Percentiles rank a stretch among this genome's conserved stretches.
phyloP scores from a whole-genome alignment of 92 coral and sea anemone species.

The Heliopora coerulea region DNA sequence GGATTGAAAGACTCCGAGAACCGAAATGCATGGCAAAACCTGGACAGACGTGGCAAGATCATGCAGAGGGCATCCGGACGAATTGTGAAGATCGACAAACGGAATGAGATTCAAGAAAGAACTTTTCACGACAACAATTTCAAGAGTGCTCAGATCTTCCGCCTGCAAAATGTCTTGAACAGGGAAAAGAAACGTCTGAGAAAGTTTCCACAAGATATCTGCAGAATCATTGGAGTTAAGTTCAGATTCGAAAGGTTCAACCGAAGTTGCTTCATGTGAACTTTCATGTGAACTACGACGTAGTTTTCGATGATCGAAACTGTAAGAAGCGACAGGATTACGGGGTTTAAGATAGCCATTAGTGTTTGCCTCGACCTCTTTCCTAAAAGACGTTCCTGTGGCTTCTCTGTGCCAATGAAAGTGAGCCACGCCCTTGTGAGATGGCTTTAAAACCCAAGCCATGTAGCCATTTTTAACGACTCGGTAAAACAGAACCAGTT shows the following conservation, averaged over 20 bases:
- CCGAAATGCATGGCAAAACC: slow-evolving; percentile 32
- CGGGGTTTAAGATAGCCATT: slow-evolving; percentile 10
- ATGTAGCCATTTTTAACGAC: slow-evolving; percentile 29
- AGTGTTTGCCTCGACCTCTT: neutral
- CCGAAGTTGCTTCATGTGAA: neutral
- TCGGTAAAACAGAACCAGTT: slow-evolving; percentile 29
- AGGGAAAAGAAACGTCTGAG: slow-evolving; percentile 17
- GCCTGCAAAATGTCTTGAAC: slow-evolving; percentile 13
- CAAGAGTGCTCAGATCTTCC: neutral
- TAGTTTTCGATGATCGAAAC: slow-evolving; percentile 27
- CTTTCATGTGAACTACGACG: neutral
- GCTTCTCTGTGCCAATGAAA: slow-evolving; percentile 21
- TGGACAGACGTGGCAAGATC: slow-evolving; percentile 6
- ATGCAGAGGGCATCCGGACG: slow-evolving; percentile 6
- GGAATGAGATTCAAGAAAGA: slow-evolving; percentile 28
- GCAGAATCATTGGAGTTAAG: neutral
- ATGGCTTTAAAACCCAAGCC: slow-evolving; percentile 16
- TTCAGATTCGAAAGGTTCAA: neutral
- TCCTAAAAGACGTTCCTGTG: neutral
- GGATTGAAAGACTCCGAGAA: neutral
- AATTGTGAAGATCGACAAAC: slow-evolving; percentile 20
- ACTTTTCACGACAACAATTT: slow-evolving; percentile 20
- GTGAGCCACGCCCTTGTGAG: slow-evolving; percentile 12
- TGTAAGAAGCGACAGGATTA: slow-evolving; percentile 27
- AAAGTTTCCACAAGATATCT: slow-evolving; percentile 16